Base-by-base conservation (phyloP, 2,113 vertebrate genomes). In the Muscicapa adusta region DNA sequence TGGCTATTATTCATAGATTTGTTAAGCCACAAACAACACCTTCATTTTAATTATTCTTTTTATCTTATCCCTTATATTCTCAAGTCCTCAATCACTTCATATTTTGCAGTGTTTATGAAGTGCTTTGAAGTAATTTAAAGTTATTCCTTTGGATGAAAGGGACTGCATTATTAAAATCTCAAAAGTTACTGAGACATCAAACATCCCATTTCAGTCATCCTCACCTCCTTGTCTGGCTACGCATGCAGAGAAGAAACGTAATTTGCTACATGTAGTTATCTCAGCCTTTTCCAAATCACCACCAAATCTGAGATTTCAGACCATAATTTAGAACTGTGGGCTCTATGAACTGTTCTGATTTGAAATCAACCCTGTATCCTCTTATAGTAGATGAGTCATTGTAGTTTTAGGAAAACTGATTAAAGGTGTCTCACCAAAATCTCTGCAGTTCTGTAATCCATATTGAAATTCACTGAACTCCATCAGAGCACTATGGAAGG, bases 81-180 rank as follows among this genome's bases (percentile, higher is more conserved):
- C 36, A 58, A 47, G 38, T 87, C 43, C 61, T 93, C 73, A 26
- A 45, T 81, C 24, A 54, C 51, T 66, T 77, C 47, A 66, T 87
- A 71, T 84, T 91, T 93, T 89, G 45, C 68, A 73, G 23, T 83
- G 68, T 86, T 92, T 92, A 86, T 91, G 48, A 92, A 86, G 25
- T 51, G 33, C 76, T 96, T 94, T 95, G 93, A 94, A 94, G 75
- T 92, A 77, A 78, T 76, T 91, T 94, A 68, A 94, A 93, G 68
- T 83, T 70, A 76, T 66, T 80, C 65, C 79, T 92, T 91, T 84
- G 76, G 65, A 96, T 94, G 51, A 91, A 93, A 88, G 67, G 38
- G 12, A 73, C 28, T 73, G 58, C 51, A 47, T 75, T 90, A 93
- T 86, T 94, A 77, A 89, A 91, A 91, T 81, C 54, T 85, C 54